Conservation (phyloP, 2,797 vertebrate species). For the Mastacembelus armatus region DNA sequence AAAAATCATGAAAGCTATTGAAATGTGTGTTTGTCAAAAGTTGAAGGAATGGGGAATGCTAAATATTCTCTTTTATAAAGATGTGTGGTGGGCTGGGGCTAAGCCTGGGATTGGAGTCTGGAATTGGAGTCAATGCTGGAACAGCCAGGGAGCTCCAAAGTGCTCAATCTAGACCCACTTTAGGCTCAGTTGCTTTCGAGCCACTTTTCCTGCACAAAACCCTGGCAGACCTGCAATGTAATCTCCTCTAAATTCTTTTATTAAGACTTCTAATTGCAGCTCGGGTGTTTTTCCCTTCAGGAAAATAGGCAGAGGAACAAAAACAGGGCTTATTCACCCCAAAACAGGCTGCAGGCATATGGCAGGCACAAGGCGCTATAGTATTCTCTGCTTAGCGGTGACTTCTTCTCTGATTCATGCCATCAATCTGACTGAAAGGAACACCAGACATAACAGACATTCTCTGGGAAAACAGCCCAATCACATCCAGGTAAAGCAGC, state of each 20-base stretch:
- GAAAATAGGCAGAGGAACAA: constrained; percentile 67
- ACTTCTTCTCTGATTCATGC: constrained; percentile 33
- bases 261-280: constrained; percentile 81
- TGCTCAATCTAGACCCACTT: constrained; percentile 54
- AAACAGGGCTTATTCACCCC: constrained; percentile 66
- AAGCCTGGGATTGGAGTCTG: constrained; percentile 41
- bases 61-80: constrained; percentile 44
- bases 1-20: constrained; percentile 27
- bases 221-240: constrained; percentile 74
- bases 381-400: constrained; percentile 24
- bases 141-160: constrained; percentile 35
- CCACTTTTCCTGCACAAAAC: constrained; percentile 63
- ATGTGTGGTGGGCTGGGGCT: constrained; percentile 11
- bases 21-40: constrained; percentile 41
- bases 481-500: constrained; percentile 44
- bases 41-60: constrained; percentile 40
- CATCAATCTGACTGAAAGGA: constrained; percentile 45
- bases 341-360: constrained; percentile 60
- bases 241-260: constrained; percentile 80
- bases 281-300: constrained; percentile 68
- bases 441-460: constrained; percentile 11
- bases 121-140: constrained; percentile 30
- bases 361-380: constrained; percentile 42
- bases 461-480: constrained; percentile 43
- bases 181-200: constrained; percentile 59